Conservation (phyloP, 2,113 vertebrate species). For the Spermophilus dauricus region DNA sequence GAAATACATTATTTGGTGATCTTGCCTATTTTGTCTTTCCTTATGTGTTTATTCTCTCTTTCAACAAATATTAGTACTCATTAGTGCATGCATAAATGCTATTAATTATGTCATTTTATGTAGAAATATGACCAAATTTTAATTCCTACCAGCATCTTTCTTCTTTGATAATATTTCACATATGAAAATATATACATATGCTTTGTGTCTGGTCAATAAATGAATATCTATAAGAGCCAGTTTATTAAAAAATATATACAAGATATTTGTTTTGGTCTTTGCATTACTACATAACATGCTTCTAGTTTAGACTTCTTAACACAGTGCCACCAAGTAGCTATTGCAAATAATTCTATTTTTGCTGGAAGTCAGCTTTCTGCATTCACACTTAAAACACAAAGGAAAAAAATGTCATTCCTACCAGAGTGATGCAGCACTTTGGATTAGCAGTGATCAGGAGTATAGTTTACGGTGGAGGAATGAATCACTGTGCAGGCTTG, state of each 20-base stretch:
- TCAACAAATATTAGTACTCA: background rate
- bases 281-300: slow-evolving; percentile 70
- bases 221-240: slow-evolving; percentile 72
- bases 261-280: slow-evolving; percentile 81
- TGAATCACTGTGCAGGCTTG: background rate
- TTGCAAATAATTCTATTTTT: background rate
- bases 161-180: slow-evolving; percentile 62
- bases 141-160: slow-evolving; percentile 73
- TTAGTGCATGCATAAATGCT: background rate
- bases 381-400: slow-evolving; percentile 82
- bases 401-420: slow-evolving; percentile 79
- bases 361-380: slow-evolving; percentile 77
- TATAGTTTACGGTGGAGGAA: slow-evolving; percentile 23
- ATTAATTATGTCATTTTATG: background rate
- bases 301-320: slow-evolving; percentile 54
- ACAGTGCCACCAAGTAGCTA: background rate
- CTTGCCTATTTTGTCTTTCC: background rate
- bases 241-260: slow-evolving; percentile 81
- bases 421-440: slow-evolving; percentile 81
- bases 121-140: slow-evolving; percentile 56
- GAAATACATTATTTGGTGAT: slow-evolving; percentile 29
- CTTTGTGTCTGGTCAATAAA: slow-evolving; percentile 76
- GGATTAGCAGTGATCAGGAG: slow-evolving; percentile 81
- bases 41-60: background rate
- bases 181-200: slow-evolving; percentile 64